Base-by-base conservation (phyloP, 2,113 vertebrate species). In the Rattus norvegicus region DNA sequence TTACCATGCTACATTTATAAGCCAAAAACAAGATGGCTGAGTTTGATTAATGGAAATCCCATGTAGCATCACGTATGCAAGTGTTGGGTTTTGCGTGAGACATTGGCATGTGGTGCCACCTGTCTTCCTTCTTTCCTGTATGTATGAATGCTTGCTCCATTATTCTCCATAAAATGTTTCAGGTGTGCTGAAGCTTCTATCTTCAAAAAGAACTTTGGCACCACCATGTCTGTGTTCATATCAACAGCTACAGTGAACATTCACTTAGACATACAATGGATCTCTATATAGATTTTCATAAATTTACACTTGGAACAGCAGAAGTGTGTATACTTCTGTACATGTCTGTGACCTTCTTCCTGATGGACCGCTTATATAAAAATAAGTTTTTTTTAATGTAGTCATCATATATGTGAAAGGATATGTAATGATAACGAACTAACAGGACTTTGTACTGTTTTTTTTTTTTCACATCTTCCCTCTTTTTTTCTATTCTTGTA, bases 141-240 rank as follows among this genome's bases (percentile, higher is more conserved):
- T 89, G 26, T 61, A 6, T 92, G 69, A 91, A 0, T 39, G 13
- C 59, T 81, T 69, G n/a, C 52, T 91, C 16, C 4, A 39, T 26
- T 87, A 75, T 85, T 76, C 76, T 95, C 59, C 52, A 80, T 43
- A 49, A 56, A 96, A 75, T 77, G 89, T 75, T 95, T 97, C 94
- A 97, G 92, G 94, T 87, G 56, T 95, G 49, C 91, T 94, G 5
- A 91, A 91, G 30, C 88, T 80, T 80, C 80, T 87, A 90, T 87
- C 77, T 84, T 72, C 59, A 91, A 92, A 83, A 67, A 61, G 91
- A 79, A 73, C 5, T 92, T 93, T 84, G 81, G 69, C 92, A 70
- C 43, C 0, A 20, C 43, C 0, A 20, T 11, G 49, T 86, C 95
- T 96, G 14, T 73, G 7, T 97, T 86, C 84, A 56, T 93, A 77